A percentile compares a stretch with the other conserved stretches of the same genome.
phyloP scores from a whole-genome alignment of 1,140 invertebrate species.

The Halictus rubicundus region DNA sequence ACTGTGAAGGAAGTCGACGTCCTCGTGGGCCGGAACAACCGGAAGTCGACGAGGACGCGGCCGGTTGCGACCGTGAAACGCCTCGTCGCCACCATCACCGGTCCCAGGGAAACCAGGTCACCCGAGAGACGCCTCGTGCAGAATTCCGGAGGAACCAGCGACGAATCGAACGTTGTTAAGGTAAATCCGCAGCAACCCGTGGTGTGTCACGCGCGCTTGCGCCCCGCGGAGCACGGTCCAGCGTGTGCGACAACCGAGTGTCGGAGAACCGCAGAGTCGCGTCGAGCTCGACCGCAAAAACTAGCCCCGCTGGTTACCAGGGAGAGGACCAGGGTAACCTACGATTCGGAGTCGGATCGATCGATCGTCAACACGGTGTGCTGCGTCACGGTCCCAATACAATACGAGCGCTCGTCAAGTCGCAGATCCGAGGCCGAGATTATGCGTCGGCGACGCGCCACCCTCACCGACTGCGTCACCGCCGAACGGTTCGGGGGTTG shows the following conservation, averaged over 20 bases:
- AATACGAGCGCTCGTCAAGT: not conserved
- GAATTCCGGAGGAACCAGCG: slow-evolving; percentile 5
- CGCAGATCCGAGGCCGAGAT: not conserved
- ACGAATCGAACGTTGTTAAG: slow-evolving; percentile 20
- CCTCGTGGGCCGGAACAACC: not conserved
- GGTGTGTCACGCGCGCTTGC: slow-evolving; percentile 22
- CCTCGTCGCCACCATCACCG: not conserved
- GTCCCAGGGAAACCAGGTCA: slow-evolving; percentile 24
- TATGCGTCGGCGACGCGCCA: not conserved
- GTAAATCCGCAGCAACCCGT: slow-evolving; percentile 24
- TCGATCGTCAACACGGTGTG: not conserved
- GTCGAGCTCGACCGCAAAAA: not conserved
- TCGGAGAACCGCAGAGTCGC: not conserved
- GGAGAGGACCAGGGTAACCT: too few species aligned
- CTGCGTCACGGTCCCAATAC: not conserved
- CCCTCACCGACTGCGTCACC: too few species aligned
- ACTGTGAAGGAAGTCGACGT: too few species aligned
- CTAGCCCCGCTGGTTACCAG: too few species aligned
- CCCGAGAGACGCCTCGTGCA: slow-evolving; percentile 1
- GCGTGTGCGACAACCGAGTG: slow-evolving; percentile 7
- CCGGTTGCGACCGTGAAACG: slow-evolving; percentile 6
- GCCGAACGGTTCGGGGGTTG: too few species aligned
- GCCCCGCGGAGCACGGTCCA: not conserved
- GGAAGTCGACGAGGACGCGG: slow-evolving; percentile 1
- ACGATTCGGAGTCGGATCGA: not conserved